Conservation (phyloP, 2,888 invertebrate genomes). For the Odontomyia ornata region DNA sequence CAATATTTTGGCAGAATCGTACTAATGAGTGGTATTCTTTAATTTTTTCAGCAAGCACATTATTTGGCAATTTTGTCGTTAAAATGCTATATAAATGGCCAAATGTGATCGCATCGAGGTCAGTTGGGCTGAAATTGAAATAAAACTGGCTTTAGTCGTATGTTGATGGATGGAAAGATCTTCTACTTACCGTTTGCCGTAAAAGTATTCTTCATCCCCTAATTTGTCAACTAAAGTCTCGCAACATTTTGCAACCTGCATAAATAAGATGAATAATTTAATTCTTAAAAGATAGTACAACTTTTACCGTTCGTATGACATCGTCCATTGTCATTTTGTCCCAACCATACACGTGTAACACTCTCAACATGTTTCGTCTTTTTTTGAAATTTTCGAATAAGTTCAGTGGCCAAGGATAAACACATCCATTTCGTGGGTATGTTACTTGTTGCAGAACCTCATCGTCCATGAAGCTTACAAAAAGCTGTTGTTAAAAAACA, state of each 20-base stretch:
- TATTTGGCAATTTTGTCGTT: slow-evolving; percentile 87
- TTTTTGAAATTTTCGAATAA: slow-evolving; percentile 82
- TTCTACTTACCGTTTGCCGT: slow-evolving; percentile 74
- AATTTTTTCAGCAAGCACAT: slow-evolving; percentile 81
- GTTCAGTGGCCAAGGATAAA: slow-evolving; percentile 93
- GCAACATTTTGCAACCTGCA: slow-evolving; percentile 73
- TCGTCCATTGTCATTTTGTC: slow-evolving; percentile 79
- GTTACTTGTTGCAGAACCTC: slow-evolving; percentile 84
- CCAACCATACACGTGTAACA: slow-evolving; percentile 84
- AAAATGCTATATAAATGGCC: slow-evolving; percentile 96
- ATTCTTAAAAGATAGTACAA: too few species aligned
- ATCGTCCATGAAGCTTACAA: slow-evolving; percentile 87
- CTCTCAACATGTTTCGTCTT: slow-evolving; percentile 72
- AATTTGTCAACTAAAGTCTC: slow-evolving; percentile 86
- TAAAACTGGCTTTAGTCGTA: slow-evolving; percentile 8
- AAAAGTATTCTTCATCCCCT: slow-evolving; percentile 83
- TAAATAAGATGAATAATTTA: too few species aligned
- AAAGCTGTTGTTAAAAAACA: slow-evolving; percentile 68
- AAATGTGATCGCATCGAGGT: slow-evolving; percentile 94
- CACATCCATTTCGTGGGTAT: slow-evolving; percentile 83
- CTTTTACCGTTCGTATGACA: slow-evolving; percentile 73
- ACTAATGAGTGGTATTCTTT: slow-evolving; percentile 79
- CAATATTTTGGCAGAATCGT: slow-evolving; percentile 84
- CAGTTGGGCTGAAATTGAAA: slow-evolving; percentile 79
- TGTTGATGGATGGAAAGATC: slow-evolving; percentile 24